phyloP scores from a whole-genome alignment of 1,140 invertebrate genomes.

The Eupeodes corollae region DNA sequence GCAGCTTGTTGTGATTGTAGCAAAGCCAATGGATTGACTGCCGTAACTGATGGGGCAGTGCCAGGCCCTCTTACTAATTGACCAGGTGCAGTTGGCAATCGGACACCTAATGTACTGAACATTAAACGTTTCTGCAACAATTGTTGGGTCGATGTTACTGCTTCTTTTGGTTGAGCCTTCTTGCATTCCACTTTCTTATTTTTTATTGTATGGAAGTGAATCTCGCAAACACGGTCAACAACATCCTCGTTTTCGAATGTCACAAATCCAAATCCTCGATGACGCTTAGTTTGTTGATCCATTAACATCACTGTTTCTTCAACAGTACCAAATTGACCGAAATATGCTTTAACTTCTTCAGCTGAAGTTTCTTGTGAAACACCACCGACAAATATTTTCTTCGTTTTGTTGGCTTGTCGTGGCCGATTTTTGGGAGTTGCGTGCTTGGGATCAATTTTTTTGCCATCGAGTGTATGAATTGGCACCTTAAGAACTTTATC shows the following conservation, averaged over 20 bases:
- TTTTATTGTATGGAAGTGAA: slow-evolving; percentile 86
- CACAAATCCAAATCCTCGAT: slow-evolving; percentile 86
- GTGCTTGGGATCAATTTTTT: slow-evolving; percentile 89
- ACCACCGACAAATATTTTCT: slow-evolving; percentile 86
- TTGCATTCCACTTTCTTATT: slow-evolving; percentile 91
- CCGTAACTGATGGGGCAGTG: slow-evolving; percentile 43
- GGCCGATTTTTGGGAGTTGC: slow-evolving; percentile 84
- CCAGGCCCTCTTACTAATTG: slow-evolving; percentile 38
- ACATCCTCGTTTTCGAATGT: slow-evolving; percentile 87
- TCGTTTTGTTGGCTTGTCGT: slow-evolving; percentile 72
- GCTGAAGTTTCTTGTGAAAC: slow-evolving; percentile 84
- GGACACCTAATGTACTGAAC: slow-evolving; percentile 53
- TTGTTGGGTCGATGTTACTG: slow-evolving; percentile 61
- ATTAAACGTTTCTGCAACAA: slow-evolving; percentile 62
- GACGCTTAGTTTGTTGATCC: slow-evolving; percentile 87
- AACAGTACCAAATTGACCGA: slow-evolving; percentile 82
- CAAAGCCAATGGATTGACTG: slow-evolving; percentile 48
- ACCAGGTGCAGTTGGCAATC: slow-evolving; percentile 41
- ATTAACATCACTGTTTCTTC: slow-evolving; percentile 89
- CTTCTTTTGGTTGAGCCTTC: slow-evolving; percentile 85
- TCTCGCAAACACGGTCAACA: slow-evolving; percentile 81
- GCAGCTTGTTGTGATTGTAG: slow-evolving; percentile 44
- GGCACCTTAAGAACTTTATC: slow-evolving; percentile 81
- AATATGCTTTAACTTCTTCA: slow-evolving; percentile 84
- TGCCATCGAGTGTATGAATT: slow-evolving; percentile 85